Evolutionary conservation across 2,113 vertebrate genomes (phyloP), one percentile per base, ranked within the genome.

Genomic region (Pandion haliaetus): DNA sequence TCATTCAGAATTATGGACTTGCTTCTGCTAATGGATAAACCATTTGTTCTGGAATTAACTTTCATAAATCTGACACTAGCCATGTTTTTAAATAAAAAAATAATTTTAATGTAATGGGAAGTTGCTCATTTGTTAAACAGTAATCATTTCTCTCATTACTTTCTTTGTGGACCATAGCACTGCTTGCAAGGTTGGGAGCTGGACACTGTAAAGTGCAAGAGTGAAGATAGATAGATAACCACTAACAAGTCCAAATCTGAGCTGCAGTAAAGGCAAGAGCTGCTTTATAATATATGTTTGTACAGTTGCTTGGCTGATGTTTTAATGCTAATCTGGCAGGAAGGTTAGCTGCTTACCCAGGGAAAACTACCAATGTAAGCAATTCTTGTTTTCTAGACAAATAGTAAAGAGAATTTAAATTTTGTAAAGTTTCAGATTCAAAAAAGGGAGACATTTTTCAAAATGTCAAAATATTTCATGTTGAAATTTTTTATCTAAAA

Each of bases 391-490:
- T 91, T 90, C 82, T 49, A 90, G 93, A 91, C 82, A 82, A 87
- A 94, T 29, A 93, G 57, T 80, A 95, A 96, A 96, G 93, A 93
- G 54, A 83, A 88, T 78, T 95, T 88, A 81, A 97, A 94, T 96
- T 93, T 90, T 82, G 82, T 88, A 63, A 94, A 70, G 88, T 83
- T 97, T 97, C 85, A 88, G 70, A 82, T 55, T 57, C 67, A 69
- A 79, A 91, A 84, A 79, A 82, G 26, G 25, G 71, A 92, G 85
- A 59, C 58, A 82, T 95, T 96, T 90, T 93, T 94, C 73, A 88
- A 96, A 94, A 67, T 81, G 93, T 93, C 96, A 96, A 95, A 96
- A 93, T 90, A 94, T 83, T 95, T 90, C 82, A 88, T 34, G 63
- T 78, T 94, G 92, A 78, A 90, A 88, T 95, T 96, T 97, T 96